Evolutionary conservation across 2,797 vertebrate genomes (phyloP).

Genomic region (Masticophis lateralis): DNA sequence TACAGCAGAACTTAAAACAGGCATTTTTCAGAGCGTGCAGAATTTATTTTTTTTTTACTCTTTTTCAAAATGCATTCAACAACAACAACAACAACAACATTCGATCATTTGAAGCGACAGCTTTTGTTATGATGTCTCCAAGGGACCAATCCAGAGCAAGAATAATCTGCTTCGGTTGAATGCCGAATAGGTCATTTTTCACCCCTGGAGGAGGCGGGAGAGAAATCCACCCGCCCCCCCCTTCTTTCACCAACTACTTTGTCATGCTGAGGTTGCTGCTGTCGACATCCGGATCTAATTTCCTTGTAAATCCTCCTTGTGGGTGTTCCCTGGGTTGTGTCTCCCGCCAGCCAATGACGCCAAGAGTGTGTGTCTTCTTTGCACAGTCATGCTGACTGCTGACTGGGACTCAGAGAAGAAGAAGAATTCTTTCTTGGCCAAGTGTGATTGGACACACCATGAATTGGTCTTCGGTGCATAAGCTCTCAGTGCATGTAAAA

Average conservation of each 20-base stretch:
- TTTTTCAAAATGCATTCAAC: background rate
- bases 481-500: no score
- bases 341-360: background rate
- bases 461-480: no score
- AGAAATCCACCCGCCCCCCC: background rate
- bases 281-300: no score
- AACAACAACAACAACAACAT: no score
- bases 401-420: background rate
- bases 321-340: background rate
- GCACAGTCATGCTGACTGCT: slow-evolving; percentile 13
- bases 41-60: background rate
- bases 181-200: background rate
- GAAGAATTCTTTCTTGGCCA: background rate
- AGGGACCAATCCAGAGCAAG: background rate
- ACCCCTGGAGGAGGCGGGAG: background rate
- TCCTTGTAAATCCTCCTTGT: background rate
- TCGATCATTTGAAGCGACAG: background rate
- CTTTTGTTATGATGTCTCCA: background rate
- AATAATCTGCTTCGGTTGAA: background rate
- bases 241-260: background rate
- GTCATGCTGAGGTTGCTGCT: background rate
- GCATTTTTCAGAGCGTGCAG: background rate
- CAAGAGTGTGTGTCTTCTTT: background rate
- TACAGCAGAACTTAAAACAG: background rate
- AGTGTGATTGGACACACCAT: no score